Evolutionary conservation across 2,888 invertebrate genomes (phyloP).

Genomic region (Drosophila affinis): DNA sequence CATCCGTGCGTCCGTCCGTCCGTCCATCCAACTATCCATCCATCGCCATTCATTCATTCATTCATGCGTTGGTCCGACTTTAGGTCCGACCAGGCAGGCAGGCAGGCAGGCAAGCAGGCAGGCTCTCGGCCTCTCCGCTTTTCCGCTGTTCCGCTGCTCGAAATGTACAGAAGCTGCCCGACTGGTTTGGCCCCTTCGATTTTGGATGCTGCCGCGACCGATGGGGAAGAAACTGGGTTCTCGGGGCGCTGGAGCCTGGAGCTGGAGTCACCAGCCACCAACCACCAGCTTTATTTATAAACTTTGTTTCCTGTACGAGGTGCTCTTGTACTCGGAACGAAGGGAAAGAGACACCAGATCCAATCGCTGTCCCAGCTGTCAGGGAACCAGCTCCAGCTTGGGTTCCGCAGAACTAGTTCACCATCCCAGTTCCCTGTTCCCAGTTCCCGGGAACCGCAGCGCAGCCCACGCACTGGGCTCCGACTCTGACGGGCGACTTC

Average conservation of each 20-base stretch:
- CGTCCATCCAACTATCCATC: slow-evolving; percentile 3
- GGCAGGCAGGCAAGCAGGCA: neutral
- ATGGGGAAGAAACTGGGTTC: slow-evolving; percentile 19
- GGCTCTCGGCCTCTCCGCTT: neutral
- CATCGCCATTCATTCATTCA: slow-evolving; percentile 65
- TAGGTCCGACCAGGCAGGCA: slow-evolving; percentile 33
- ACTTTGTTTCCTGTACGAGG: slow-evolving; percentile 48
- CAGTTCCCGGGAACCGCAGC: slow-evolving; percentile 15
- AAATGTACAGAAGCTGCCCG: slow-evolving; percentile 78
- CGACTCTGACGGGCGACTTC: slow-evolving; percentile 48
- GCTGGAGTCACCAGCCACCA: neutral
- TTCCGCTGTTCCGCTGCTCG: slow-evolving; percentile 59
- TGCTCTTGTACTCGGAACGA: slow-evolving; percentile 7
- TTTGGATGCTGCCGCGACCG: slow-evolving; percentile 35
- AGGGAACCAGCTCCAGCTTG: slow-evolving; percentile 11
- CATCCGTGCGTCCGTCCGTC: slow-evolving; percentile 46
- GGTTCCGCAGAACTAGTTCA: slow-evolving; percentile 20
- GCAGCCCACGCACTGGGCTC: slow-evolving; percentile 54
- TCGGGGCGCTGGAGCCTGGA: slow-evolving; percentile 27
- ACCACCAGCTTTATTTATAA: slow-evolving; percentile 30
- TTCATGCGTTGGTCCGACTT: slow-evolving; percentile 51
- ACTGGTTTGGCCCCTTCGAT: slow-evolving; percentile 62
- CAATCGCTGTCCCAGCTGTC: slow-evolving; percentile 4
- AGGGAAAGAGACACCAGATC: neutral
- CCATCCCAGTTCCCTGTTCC: slow-evolving; percentile 27